Base-by-base conservation (phyloP, 1,140 invertebrate genomes). In the Nymphalis io region DNA sequence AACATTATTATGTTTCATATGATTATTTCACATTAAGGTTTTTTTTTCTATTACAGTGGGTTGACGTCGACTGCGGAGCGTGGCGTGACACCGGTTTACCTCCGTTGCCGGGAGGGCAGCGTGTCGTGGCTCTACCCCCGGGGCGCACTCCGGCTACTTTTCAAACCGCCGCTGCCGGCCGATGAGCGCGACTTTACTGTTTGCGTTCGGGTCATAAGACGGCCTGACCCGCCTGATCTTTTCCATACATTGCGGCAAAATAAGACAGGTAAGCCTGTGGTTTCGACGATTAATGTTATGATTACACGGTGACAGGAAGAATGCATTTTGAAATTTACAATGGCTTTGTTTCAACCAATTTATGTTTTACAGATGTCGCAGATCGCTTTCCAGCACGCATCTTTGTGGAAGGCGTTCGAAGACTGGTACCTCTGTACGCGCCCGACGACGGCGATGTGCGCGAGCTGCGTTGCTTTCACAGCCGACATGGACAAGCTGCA, bases 81-180 rank as follows among this genome's bases (percentile, higher is more conserved):
- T 60, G 95, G 94, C 3, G 95, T 97, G 8, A 94, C 95, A 27
- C 95, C 96, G 0, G 95, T 96, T 6, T 96, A 96, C 88, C 93
- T 96, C 21, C 93, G 95, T 20, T 97, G 96, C 76, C 92, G 94
- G 2, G 94, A 95, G 60, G 96, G 96, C 13, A 90, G 91, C 0
- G 93, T 97, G 0, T 92, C 92, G 3, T 96, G 96, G 96, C 84
- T 94, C 63, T 96, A 96, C 83, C 96, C 96, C 0, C 92, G 94
- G 10, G 96, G 96, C 0, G 96, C 95, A 0, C 84, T 96, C 4
- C 85, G 96, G 15, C 92, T 96, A 10, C 93, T 96, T 6, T 92
- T 96, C 33, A 92, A 93, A 62, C 87, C 94, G 3, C 90, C 93
- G 2, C 81, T 95, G 51, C 93, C 93, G 0, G 92, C 91, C 12